Evolutionary conservation across 2,113 vertebrate genomes (phyloP), one percentile per base, ranked within the genome.

Genomic region (Halcyon malimbica): DNA sequence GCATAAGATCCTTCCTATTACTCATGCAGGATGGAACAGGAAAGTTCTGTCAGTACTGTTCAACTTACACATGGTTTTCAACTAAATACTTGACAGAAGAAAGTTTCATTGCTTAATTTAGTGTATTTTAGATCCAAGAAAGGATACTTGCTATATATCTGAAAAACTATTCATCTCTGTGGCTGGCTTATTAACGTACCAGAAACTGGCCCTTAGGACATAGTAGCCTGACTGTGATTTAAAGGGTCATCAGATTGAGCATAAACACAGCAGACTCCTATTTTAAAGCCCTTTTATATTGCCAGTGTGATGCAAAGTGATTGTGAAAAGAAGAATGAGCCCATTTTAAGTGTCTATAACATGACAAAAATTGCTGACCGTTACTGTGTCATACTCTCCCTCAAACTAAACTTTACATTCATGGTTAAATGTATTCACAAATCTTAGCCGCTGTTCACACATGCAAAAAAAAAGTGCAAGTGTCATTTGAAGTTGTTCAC

Each of bases 71-170:
- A 17, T 73, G 53, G 35, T 91, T 96, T 92, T 96, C 80, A 81
- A 64, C 93, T 63, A 87, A 90, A 41, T 82, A 50, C 57, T 91
- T 89, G 77, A 65, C 63, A 83, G 83, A 89, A 76, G 77, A 75
- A 89, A 50, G 46, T 73, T 91, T 57, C n/a, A 63, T 94, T 85
- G 41, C 63, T 96, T 93, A 78, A 44, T 90, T 91, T 87, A 41
- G 60, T 53, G 24, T 57, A 41, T 78, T 94, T 92, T 87, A 87
- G 57, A 64, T 86, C 50, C 56, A 75, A 65, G n/a, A 94, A 93
- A 79, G 57, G 1, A 69, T 92, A 69, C 70, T 92, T 71, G 31
- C 53, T 84, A 7, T 91, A 13, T 90, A 76, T 92, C 60, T 91
- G 77, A 79, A 76, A 79, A 90, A 53, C 26, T 70, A 2, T 35